Evolutionary conservation across 1,140 invertebrate species (phyloP), one percentile per base, ranked within the genome.

Genomic region (Aphis craccivora): DNA sequence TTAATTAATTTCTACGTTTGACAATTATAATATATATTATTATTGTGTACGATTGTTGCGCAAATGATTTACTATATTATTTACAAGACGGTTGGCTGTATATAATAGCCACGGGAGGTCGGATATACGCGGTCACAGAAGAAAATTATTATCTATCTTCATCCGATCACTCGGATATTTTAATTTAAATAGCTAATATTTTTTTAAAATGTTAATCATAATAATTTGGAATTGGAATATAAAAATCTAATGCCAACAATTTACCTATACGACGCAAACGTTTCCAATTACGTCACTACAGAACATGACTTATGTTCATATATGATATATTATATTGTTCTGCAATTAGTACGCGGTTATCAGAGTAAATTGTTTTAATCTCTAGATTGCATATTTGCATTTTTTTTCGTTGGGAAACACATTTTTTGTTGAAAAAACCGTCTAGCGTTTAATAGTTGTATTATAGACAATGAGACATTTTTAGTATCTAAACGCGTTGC

Each of bases 1-100:
- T 51, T 48, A 87, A 87, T 87, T 87, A 87, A n/a, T 48, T 87
- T 87, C 30, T 20, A 87, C 45, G 86, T 87, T 48, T 51, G 14
- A 35, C 43, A 40, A 87, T n/a, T 87, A 30, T 86, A 45, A 51
- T 51, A 51, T 84, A 11, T 83, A 40, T 83, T 83, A 40, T 83
- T 84, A 84, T 43, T 84, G 23, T 84, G 6, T 86, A n/a, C 23
- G 37, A 45, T 86, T 45, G 84, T 86, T 86, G 37, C 83, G 83
- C 25, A 84, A 84, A 40, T 84, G 23, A 84, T 25, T 83, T 83
- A 37, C 81, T 40, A 83, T 76, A 76, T 76, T 76, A 76, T 51
- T 14, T 76, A 76, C 81, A 22, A 83, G 37, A 83, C 22, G 8
- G 81, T 83, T n/a, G 83, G 37, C 40, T 37, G 60, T 76, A 76